Percentiles rank a stretch among this genome's conserved stretches.
Evolutionary conservation across 2,797 vertebrate genomes (phyloP).

Genomic region (Periophthalmus magnuspinnatus): DNA sequence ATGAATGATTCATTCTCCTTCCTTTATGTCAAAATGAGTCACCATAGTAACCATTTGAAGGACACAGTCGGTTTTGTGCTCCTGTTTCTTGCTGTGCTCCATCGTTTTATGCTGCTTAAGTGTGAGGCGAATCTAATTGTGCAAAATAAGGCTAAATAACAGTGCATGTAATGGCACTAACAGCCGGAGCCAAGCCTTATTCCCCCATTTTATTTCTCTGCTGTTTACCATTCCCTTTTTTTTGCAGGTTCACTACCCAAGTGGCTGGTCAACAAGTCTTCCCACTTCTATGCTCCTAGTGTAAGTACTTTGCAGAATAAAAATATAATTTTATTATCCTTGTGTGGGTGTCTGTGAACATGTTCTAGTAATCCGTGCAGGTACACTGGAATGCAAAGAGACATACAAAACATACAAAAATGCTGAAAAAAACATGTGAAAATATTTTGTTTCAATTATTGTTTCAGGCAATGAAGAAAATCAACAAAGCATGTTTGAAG

Average conservation of each 20-base stretch:
- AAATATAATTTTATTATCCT: conserved; percentile 7
- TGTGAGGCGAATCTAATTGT: conserved; percentile 9
- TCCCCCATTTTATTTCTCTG: neutral
- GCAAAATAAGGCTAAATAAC: conserved; percentile 27
- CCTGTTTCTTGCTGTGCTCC: neutral
- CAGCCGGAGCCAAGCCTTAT: conserved; percentile 3
- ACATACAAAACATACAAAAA: neutral
- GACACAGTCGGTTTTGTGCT: conserved; percentile 30
- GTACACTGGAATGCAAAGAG: neutral
- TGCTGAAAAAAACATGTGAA: neutral
- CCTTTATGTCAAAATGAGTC: conserved; percentile 56
- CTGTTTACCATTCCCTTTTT: conserved; percentile 15
- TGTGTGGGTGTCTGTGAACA: conserved; percentile 13
- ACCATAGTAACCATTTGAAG: conserved; percentile 62
- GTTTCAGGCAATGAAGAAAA: conserved; percentile 92
- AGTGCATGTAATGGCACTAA: conserved; percentile 21
- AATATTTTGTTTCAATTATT: neutral
- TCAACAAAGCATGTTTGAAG: conserved; percentile 91
- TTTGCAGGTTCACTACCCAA: conserved; percentile 90
- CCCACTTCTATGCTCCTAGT: conserved; percentile 89
- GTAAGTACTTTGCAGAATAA: conserved; percentile 75
- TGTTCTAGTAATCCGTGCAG: neutral
- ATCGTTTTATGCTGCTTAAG: conserved; percentile 11
- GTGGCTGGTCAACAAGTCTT: conserved; percentile 97
- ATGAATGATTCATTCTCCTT: conserved; percentile 59